Conservation (phyloP, 2,797 vertebrate genomes). For the Lutra lutra region DNA sequence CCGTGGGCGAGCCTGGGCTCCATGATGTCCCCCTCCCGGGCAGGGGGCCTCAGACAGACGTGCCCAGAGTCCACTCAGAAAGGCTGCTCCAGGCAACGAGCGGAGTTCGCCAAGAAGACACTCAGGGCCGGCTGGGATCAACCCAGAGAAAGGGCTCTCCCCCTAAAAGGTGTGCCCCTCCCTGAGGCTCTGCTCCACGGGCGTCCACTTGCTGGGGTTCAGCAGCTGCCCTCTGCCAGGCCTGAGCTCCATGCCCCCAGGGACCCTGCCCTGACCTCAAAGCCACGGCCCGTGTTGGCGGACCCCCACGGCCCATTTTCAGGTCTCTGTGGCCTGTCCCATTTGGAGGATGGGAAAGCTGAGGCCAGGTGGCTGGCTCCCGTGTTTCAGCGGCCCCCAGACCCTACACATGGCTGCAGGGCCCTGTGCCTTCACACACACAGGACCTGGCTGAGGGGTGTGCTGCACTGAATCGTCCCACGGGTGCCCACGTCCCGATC, state of each 20-base stretch:
- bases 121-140: not conserved
- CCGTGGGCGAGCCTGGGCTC: rapidly evolving
- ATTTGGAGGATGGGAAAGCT: not conserved
- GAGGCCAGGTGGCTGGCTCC: not conserved
- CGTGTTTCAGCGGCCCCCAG: rapidly evolving
- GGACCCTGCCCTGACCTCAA: rapidly evolving
- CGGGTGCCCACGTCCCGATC: not conserved
- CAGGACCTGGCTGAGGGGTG: not conserved
- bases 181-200: rapidly evolving
- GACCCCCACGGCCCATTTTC: rapidly evolving
- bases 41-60: not conserved
- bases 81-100: rapidly evolving
- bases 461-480: rapidly evolving
- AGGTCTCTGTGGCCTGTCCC: not conserved
- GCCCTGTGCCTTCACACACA: not conserved
- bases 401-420: not conserved
- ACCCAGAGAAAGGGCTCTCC: not conserved
- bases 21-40: rapidly evolving
- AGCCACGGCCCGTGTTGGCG: too few relatives aligned
- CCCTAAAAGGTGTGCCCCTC: not conserved
- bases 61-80: too few relatives aligned
- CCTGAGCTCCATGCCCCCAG: not conserved
- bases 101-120: rapidly evolving
- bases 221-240: rapidly evolving
- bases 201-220: rapidly evolving